Evolutionary conservation across 2,113 vertebrate genomes (phyloP).

Genomic region (Blennius ocellaris): DNA sequence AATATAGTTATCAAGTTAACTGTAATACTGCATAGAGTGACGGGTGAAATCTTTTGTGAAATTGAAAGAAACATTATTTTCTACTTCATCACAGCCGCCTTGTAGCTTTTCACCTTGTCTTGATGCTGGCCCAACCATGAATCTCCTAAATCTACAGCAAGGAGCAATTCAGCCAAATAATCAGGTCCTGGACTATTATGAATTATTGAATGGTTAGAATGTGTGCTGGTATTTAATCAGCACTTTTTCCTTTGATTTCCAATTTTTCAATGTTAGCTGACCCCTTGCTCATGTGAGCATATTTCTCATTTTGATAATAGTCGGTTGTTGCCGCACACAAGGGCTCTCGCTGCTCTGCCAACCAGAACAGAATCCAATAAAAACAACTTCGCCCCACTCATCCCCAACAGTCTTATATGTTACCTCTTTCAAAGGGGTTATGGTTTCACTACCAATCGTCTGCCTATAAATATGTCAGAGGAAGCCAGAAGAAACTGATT

Average conservation of each 20-base stretch:
- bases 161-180: background rate
- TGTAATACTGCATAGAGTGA: too few relatives aligned
- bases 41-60: background rate
- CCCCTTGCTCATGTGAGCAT: slow-evolving; percentile 2
- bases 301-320: slow-evolving; percentile 9
- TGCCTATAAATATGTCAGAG: background rate
- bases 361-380: slow-evolving; percentile 48
- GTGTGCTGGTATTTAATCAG: slow-evolving; percentile 10
- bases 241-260: background rate
- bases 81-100: background rate
- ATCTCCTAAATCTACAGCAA: background rate
- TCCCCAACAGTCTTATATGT: background rate
- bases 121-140: background rate
- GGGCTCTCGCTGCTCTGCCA: slow-evolving; percentile 9
- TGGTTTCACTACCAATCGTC: background rate
- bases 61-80: background rate
- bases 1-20: too few relatives aligned
- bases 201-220: background rate
- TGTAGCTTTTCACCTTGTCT: background rate
- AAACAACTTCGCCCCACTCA: slow-evolving; percentile 31
- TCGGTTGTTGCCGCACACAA: slow-evolving; percentile 39
- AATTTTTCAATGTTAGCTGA: background rate
- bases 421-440: slow-evolving; percentile 2
- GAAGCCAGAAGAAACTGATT: background rate
- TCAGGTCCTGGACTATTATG: background rate